Evolutionary conservation across 1,140 invertebrate genomes (phyloP).

Genomic region (Oryctes rhinoceros): DNA sequence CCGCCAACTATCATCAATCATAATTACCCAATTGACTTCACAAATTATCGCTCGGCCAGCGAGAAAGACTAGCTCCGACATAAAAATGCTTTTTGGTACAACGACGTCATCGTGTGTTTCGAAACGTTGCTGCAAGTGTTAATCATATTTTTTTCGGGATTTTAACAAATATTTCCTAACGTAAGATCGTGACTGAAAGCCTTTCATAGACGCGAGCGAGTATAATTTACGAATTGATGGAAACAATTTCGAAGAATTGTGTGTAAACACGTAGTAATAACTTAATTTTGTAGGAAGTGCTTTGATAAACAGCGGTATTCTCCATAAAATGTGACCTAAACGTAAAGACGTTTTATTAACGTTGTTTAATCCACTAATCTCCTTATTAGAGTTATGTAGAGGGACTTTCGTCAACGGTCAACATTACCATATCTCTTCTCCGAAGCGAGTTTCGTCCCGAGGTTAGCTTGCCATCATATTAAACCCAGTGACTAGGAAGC

Average conservation of each 20-base stretch:
- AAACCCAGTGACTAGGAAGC: no score
- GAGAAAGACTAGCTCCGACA: conserved; percentile 17
- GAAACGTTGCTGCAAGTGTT: neutral
- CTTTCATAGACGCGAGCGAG: neutral
- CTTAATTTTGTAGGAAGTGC: neutral
- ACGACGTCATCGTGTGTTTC: neutral
- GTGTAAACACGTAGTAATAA: neutral
- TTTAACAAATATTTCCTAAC: neutral
- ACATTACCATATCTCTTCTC: no score
- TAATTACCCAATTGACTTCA: conserved; percentile 30
- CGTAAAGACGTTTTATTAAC: no score
- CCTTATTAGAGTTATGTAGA: no score
- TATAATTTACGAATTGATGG: neutral
- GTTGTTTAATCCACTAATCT: no score
- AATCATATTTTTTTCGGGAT: neutral
- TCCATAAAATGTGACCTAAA: no score
- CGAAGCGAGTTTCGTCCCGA: no score
- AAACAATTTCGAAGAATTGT: neutral
- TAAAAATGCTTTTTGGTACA: conserved; percentile 15
- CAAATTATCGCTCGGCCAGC: conserved; percentile 25
- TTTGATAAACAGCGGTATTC: no score
- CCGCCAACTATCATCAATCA: neutral
- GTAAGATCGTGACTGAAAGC: neutral
- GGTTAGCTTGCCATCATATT: no score
- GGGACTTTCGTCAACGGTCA: no score